These are phyloP conservation scores for Nephrotoma flavescens DNA, from an alignment of 2,888 invertebrate genomes.

Conservation along the genomic window DNA sequence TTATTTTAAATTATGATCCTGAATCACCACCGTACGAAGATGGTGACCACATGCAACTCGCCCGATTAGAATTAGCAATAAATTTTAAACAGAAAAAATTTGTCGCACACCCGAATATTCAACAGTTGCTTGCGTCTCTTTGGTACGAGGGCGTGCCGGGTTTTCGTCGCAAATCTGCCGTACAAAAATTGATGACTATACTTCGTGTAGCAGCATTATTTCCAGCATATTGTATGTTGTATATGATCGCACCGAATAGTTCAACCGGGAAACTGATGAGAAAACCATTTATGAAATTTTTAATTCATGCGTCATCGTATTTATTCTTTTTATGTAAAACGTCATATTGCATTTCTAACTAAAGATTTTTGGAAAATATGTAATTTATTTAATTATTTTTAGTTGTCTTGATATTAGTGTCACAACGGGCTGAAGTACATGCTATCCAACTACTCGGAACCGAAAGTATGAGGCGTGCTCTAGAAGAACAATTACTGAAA, in stretches of 20 bases:
- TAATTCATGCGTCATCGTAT: conserved; percentile 88
- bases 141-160: conserved; percentile 96
- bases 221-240: conserved; percentile 73
- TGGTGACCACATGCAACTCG: conserved; percentile 71
- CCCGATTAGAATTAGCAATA: conserved; percentile 78
- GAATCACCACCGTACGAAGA: conserved; percentile 54
- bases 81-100: conserved; percentile 94
- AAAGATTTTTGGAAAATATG: background rate
- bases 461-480: conserved; percentile 45
- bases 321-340: conserved; percentile 82
- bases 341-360: background rate
- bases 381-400: conserved; percentile 13
- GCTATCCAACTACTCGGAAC: conserved; percentile 57
- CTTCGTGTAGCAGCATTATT: conserved; percentile 65
- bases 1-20: conserved; percentile 85
- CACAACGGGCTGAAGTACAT: conserved; percentile 73
- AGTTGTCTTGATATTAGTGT: conserved; percentile 86
- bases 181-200: conserved; percentile 59
- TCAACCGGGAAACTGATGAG: conserved; percentile 67
- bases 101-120: conserved; percentile 90
- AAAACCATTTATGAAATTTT: conserved; percentile 93
- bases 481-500: conserved; percentile 46
- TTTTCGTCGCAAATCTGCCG: conserved; percentile 66
- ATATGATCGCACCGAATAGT: conserved; percentile 74
- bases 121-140: conserved; percentile 76